A percentile compares a stretch with the other conserved stretches of the same genome.
Evolutionary conservation across 2,113 vertebrate species (phyloP).

Genomic region (Arizona elegans): DNA sequence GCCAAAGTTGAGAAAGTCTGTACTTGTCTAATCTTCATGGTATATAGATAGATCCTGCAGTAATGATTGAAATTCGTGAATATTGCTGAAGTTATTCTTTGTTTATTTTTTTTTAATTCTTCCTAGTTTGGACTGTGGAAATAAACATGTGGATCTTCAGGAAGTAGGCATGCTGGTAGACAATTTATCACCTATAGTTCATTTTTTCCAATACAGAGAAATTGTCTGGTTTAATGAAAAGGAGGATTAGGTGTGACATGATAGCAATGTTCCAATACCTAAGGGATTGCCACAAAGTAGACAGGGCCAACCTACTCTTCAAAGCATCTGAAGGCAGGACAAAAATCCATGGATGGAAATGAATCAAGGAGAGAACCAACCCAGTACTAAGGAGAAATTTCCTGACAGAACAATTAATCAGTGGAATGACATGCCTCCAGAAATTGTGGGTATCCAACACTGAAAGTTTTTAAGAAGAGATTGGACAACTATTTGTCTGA

Average conservation of each 20-base stretch:
- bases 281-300: background rate
- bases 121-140: background rate
- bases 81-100: background rate
- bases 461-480: background rate
- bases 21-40: background rate
- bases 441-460: background rate
- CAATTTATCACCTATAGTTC: background rate
- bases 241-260: background rate
- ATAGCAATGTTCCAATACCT: background rate
- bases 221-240: background rate
- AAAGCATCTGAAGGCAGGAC: background rate
- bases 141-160: background rate
- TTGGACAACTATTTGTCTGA: background rate
- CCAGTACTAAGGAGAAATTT: background rate
- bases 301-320: background rate
- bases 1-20: too few species aligned
- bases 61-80: background rate
- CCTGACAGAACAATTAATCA: background rate
- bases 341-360: background rate
- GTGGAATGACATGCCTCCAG: background rate
- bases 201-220: background rate
- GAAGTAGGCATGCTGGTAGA: background rate
- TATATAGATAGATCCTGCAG: background rate
- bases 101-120: background rate
- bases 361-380: background rate